Evolutionary conservation across 2,888 invertebrate species (phyloP).

Genomic region (Caenorhabditis macrosperma): DNA sequence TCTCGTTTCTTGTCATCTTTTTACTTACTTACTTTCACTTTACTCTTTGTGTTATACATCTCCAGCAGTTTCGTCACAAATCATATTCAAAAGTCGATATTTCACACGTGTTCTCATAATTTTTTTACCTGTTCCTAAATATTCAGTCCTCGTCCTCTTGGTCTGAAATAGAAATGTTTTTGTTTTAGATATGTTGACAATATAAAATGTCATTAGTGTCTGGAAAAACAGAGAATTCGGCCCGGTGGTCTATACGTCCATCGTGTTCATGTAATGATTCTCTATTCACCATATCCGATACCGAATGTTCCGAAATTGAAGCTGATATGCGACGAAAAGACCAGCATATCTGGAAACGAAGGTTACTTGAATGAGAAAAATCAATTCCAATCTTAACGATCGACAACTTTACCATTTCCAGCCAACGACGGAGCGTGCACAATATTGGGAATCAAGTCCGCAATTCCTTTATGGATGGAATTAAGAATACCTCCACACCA

Average conservation of each 20-base stretch:
- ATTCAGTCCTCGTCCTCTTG: no score
- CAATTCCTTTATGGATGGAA: conserved; percentile 55
- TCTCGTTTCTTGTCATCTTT: conserved; percentile 9
- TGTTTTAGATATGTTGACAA: neutral
- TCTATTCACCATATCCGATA: conserved; percentile 63
- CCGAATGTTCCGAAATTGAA: conserved; percentile 59
- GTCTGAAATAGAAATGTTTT: no score
- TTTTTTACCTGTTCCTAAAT: no score
- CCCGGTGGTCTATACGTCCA: conserved; percentile 56
- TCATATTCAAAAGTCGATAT: conserved; percentile 8
- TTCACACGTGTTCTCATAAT: no score
- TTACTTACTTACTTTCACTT: neutral
- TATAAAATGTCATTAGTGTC: conserved; percentile 49
- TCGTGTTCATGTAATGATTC: conserved; percentile 65
- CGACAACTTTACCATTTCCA: conserved; percentile 52
- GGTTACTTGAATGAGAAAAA: conserved; percentile 19
- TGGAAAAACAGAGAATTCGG: conserved; percentile 51
- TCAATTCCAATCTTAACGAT: no score
- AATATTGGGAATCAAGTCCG: conserved; percentile 31
- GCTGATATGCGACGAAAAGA: conserved; percentile 35
- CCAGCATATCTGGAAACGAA: conserved; percentile 46
- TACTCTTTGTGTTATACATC: neutral
- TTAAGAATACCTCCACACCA: conserved; percentile 53
- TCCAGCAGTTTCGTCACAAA: neutral
- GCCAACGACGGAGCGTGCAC: conserved; percentile 62